These are phyloP conservation scores for Geophilus truncorum DNA, from an alignment of 2,888 invertebrate species.

Conservation along the genomic window DNA sequence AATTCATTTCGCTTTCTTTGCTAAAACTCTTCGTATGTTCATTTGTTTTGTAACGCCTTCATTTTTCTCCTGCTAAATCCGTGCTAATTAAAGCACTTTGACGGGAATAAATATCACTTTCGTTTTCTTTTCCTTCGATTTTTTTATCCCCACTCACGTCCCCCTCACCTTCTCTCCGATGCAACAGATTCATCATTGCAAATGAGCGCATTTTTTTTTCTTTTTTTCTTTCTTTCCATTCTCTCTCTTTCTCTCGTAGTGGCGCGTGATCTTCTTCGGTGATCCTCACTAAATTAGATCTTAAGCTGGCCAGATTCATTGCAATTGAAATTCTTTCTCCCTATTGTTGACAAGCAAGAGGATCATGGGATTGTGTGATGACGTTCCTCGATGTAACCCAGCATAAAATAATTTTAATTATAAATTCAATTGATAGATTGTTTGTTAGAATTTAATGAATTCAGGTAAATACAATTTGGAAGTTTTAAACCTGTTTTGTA, in stretches of 20 bases:
- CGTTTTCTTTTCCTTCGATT: background rate
- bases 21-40: slow-evolving; percentile 11
- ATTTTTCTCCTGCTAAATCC: background rate
- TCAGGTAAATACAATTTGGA: no score
- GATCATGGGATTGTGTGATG: slow-evolving; percentile 10
- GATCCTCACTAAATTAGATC: slow-evolving; percentile 29
- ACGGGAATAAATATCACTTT: slow-evolving; percentile 15
- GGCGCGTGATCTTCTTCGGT: background rate
- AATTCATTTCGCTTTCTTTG: slow-evolving; percentile 7
- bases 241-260: background rate
- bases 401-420: background rate
- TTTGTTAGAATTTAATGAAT: no score
- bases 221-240: no score
- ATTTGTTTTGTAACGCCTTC: slow-evolving; percentile 12
- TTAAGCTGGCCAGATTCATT: slow-evolving; percentile 22
- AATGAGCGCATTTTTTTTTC: slow-evolving; percentile 19
- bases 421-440: no score
- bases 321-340: background rate
- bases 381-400: background rate
- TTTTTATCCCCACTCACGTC: background rate
- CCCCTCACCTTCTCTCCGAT: background rate
- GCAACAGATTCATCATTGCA: slow-evolving; percentile 28
- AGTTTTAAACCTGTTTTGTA: no score
- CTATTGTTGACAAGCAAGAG: background rate
- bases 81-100: slow-evolving; percentile 7